Evolutionary conservation across 2,113 vertebrate genomes (phyloP), one percentile per base, ranked within the genome.

Genomic region (Scalopus aquaticus): DNA sequence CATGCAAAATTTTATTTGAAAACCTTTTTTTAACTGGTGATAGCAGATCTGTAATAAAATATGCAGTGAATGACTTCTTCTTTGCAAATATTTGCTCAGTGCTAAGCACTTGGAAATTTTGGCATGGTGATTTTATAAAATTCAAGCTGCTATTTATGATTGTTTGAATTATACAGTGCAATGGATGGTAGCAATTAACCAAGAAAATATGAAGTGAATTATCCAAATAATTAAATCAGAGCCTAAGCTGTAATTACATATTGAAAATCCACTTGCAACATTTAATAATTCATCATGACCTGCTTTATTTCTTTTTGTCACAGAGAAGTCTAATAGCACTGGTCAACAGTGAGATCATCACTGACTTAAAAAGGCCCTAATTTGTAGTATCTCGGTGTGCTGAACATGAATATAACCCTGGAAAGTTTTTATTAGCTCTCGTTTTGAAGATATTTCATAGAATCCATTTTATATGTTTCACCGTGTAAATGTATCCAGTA

Each of bases 161-260:
- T 97, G 37, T 98, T 98, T 97, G 77, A 97, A 79, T 97, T 97
- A 86, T 92, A 88, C 1, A 80, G 84, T 95, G 56, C 19, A 49
- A 69, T 88, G 92, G 95, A 96, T 97, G 70, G 88, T 70, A 96
- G 78, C 77, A 98, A 96, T 97, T 97, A 98, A 95, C 77, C 17
- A 96, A 95, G 70, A 97, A 98, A 96, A 80, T 90, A 78, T 86
- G 92, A 98, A 90, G 76, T 95, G 95, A 97, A 96, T 84, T 97
- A 94, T 94, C 97, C 88, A 98, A 97, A 96, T 98, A 97, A 97
- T 97, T 93, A 97, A 97, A 88, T 54, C 97, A 94, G 22, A 95
- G 95, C 83, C 94, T 95, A 97, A 90, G 94, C 95, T 95, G 72
- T 94, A 95, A 96, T 98, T 96, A 96, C 97, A 90, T 97, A 88